Conservation (phyloP, 2,888 invertebrate species). For the Leucophenga montana region DNA sequence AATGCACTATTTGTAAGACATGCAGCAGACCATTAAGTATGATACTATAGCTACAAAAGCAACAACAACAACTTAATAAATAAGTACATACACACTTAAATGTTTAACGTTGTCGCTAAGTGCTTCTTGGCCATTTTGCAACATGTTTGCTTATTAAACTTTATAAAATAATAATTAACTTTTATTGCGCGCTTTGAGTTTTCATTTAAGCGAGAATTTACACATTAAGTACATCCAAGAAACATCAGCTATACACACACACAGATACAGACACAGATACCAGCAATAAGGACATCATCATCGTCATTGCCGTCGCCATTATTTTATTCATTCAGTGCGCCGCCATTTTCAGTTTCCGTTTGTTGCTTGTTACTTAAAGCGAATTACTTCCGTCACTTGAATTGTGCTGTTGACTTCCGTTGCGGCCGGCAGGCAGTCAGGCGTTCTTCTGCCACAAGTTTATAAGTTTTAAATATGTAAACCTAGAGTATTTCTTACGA, state of each 20-base stretch:
- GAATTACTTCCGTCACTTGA: constrained; percentile 9
- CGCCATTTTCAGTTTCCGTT: constrained; percentile 1
- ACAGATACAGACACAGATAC: too few species aligned
- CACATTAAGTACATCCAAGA: background rate
- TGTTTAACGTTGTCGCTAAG: background rate
- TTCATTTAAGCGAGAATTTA: background rate
- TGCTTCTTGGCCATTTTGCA: background rate
- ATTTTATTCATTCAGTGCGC: background rate
- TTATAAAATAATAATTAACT: constrained; percentile 28
- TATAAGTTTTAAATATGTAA: background rate
- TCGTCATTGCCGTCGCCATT: background rate
- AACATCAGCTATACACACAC: too few species aligned
- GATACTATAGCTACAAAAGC: too few species aligned
- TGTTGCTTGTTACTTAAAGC: constrained; percentile 8
- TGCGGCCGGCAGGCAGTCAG: background rate
- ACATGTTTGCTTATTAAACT: constrained; percentile 19
- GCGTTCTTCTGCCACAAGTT: background rate
- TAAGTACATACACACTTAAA: background rate
- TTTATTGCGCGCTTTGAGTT: background rate
- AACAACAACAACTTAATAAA: background rate
- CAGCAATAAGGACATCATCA: too few species aligned
- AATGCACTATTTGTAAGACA: background rate
- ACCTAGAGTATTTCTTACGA: too few species aligned
- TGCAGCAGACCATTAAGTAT: constrained; percentile 2
- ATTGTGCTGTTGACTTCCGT: background rate